Evolutionary conservation across 1,140 invertebrate genomes (phyloP), one percentile per base, ranked within the genome.

Genomic region (Camponotus vicinus): DNA sequence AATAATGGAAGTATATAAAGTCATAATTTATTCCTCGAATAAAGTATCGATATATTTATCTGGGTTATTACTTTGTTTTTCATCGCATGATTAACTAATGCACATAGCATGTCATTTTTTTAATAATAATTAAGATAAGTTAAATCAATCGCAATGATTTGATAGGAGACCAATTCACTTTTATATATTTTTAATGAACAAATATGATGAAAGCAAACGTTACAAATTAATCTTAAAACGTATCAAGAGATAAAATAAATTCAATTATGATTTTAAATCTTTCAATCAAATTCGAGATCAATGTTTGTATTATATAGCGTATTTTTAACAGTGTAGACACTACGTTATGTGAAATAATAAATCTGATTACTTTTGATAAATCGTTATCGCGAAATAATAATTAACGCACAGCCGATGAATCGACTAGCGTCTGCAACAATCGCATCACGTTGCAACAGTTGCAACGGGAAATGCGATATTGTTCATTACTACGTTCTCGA

Each of bases 221-320:
- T 27, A 69, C n/a, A 15, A 27, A 70, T 49, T 70, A 27, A 66
- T 66, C n/a, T 21, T 18, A 45, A 15, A 52, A 52, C 3, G 3
- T 49, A 49, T 52, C 6, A 18, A 66, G 2, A 66, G 13, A 32
- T 37, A n/a, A 66, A 66, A 37, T 37, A 37, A 34, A 70, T 49
- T 49, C 42, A 32, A 70, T 55, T 49, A 49, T 18, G 7, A 70
- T 70, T 15, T 70, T 70, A 32, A 32, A 70, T 70, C 69, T 69
- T 32, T 18, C 9, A 37, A 66, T 69, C 11, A 69, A 69, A 27
- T 69, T 7, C 13, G 15, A 15, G 3, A 52, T 52, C 15, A 52
- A 52, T 15, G 13, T 49, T 52, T 52, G 15, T 52, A 52, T 52
- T 13, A 5, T 15, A 15, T 52, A 52, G n/a, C n/a, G 21, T 21